Percentiles rank a stretch among this genome's conserved stretches.
Evolutionary conservation across 2,797 vertebrate genomes (phyloP).

Genomic region (Amphiprion clarkii): DNA sequence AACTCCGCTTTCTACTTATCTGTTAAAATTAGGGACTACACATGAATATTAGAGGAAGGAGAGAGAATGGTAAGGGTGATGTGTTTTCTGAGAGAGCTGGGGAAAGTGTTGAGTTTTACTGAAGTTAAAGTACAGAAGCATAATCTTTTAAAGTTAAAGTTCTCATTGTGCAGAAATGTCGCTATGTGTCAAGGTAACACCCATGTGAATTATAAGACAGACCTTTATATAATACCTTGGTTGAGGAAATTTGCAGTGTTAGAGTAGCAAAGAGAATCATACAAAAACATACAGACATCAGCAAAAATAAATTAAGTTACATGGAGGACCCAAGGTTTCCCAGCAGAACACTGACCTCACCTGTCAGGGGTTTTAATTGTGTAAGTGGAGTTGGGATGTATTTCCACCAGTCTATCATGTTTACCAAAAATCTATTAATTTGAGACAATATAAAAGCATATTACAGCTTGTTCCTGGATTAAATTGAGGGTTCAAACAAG

Average conservation of each 20-base stretch:
- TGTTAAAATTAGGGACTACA: no score
- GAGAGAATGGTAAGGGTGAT: not conserved
- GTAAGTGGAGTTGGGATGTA: not conserved
- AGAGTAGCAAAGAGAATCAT: no score
- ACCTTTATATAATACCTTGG: no score
- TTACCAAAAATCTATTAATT: not conserved
- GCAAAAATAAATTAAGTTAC: no score
- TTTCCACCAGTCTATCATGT: not conserved
- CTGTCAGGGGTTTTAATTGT: not conserved
- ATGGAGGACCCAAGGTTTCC: no score
- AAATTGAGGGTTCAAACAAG: not conserved
- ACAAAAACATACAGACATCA: no score
- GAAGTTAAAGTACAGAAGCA: not conserved
- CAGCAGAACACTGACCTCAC: no score
- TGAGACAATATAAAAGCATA: not conserved
- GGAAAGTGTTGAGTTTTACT: not conserved
- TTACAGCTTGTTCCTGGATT: not conserved
- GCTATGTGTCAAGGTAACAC: no score
- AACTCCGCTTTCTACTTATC: no score
- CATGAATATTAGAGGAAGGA: not conserved
- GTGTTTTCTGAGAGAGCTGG: not conserved
- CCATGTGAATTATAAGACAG: no score
- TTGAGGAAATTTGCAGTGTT: no score
- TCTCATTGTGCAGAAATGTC: not conserved
- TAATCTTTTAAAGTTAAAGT: not conserved